Evolutionary conservation across 2,797 vertebrate genomes (phyloP).

Genomic region (Mormyrops attenuatus): DNA sequence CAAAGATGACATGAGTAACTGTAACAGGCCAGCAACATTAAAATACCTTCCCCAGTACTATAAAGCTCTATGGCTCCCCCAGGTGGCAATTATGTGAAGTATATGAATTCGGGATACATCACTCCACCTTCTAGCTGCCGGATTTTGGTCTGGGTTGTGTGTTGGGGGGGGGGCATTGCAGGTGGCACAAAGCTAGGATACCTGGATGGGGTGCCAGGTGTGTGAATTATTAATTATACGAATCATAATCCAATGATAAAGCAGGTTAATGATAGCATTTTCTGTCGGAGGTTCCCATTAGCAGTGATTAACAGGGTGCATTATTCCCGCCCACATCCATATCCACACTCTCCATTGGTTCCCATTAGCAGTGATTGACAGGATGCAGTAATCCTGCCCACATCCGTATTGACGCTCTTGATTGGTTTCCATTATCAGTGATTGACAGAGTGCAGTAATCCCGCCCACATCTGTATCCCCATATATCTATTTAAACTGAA

Average conservation of each 20-base stretch:
- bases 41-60: neutral
- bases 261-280: neutral
- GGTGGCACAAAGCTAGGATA: neutral
- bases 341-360: neutral
- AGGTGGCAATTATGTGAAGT: neutral
- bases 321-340: neutral
- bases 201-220: neutral
- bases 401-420: neutral
- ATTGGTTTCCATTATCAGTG: neutral
- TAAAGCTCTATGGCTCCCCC: slow-evolving; percentile 3
- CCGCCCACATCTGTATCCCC: neutral
- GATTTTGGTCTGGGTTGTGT: neutral
- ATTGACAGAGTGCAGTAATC: neutral
- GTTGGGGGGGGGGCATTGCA: neutral
- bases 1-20: neutral
- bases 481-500: neutral
- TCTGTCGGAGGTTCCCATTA: neutral
- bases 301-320: neutral
- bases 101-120: neutral
- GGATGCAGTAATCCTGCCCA: neutral
- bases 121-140: neutral
- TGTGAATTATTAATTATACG: neutral
- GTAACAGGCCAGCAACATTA: neutral
- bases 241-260: neutral
- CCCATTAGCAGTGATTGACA: neutral